Conservation (phyloP, 35 echinoderm and acorn worm species). For the Ptychodera flava region DNA sequence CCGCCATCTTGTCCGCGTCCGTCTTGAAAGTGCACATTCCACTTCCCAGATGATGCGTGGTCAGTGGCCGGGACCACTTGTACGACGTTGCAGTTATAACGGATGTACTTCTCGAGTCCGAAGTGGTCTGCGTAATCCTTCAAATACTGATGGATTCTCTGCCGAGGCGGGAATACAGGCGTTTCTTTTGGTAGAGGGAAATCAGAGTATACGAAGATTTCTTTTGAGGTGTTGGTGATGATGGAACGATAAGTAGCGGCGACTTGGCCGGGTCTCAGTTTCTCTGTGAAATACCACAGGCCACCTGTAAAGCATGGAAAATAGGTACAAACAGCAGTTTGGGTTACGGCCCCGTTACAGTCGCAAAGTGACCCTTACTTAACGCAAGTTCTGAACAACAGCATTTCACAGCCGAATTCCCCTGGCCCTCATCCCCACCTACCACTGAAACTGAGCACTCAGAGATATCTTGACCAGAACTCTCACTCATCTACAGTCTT, state of each 20-base stretch:
- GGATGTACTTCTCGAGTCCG: constrained; percentile 47
- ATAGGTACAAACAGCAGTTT: too few species aligned
- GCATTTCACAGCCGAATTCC: too few species aligned
- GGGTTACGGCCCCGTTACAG: too few species aligned
- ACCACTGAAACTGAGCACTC: too few species aligned
- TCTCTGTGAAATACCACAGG: constrained; percentile 31
- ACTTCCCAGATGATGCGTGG: neutral
- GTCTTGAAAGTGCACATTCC: neutral
- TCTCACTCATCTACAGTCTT: too few species aligned
- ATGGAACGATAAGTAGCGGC: constrained; percentile 36
- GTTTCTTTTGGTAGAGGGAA: constrained; percentile 74
- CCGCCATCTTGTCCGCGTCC: neutral
- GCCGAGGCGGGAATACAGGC: constrained; percentile 34
- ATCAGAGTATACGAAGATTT: constrained; percentile 62
- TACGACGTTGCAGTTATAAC: constrained; percentile 34
- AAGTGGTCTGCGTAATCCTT: constrained; percentile 67
- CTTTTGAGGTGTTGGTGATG: constrained; percentile 70
- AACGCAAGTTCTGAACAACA: too few species aligned
- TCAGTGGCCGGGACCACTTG: neutral
- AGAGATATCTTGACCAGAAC: too few species aligned
- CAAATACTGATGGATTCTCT: constrained; percentile 39
- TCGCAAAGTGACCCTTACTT: too few species aligned
- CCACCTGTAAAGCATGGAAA: constrained; percentile 37
- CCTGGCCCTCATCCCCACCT: too few species aligned
- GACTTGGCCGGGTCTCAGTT: neutral